Base-by-base conservation (phyloP, 1,140 invertebrate genomes). In the Sitobion miscanthi region DNA sequence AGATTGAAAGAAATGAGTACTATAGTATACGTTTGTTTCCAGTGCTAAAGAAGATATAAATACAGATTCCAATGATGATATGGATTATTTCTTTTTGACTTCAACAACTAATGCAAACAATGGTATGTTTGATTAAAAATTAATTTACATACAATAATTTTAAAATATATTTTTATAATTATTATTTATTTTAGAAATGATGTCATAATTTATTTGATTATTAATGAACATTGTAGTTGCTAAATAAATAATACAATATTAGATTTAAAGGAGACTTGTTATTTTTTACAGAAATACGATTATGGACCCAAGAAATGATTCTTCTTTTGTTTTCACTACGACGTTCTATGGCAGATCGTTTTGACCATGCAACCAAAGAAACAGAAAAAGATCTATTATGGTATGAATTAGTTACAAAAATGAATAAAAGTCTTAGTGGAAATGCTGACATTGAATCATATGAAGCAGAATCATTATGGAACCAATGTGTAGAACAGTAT, bases 301-400 rank as follows among this genome's bases (percentile, higher is more conserved):
- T 85, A 88, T 94, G 94, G 94, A 94, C 92, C 5, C 93, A 93
- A 52, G 94, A 94, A 93, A 90, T 93, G 92, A 93, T 90, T 21
- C 91, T 94, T 47, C 88, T 91, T 42, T 91, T 94, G 21, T 94
- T 94, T 45, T 77, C 47, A 30, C 77, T 93, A 83, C 21, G 89
- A 25, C 92, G 62, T 85, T 62, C 83, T 42, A 91, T 91, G 54
- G 57, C 90, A 54, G 52, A 91, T 85, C 77, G 38, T 54, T 93
- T 93, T 1, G 91, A 93, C 30, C 47, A 54, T 21, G 91, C 91
- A 86, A 86, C 49, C 25, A 93, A 86, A 86, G 91, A 86, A 93
- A 42, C 82, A 30, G 91, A 86, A 86, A 93, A 93, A 54, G 82
- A 90, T 35, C 11, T 88, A n/a, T 77, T 92, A 52, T 94, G 93